Conservation (phyloP, 2,113 vertebrate species). For the Mormyrus lacerda region DNA sequence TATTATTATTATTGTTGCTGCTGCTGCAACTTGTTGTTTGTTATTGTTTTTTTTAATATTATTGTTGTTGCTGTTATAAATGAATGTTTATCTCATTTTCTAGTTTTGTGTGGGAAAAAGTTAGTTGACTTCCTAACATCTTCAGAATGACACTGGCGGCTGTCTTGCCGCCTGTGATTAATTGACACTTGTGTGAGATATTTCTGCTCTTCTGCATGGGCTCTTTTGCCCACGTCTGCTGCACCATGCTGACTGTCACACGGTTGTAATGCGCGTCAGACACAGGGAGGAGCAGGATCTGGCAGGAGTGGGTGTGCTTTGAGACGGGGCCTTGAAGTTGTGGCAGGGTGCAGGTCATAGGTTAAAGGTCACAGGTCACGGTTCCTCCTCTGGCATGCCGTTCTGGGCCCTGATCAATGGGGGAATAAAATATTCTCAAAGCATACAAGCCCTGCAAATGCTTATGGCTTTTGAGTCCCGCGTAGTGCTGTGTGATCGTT, state of each 20-base stretch:
- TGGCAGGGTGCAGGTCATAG: conserved; percentile 7
- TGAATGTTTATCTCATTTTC: not conserved
- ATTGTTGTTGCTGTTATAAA: not conserved
- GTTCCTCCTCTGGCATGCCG: conserved; percentile 7
- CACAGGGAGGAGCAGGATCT: not conserved
- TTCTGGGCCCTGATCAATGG: not conserved
- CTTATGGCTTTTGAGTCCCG: not conserved
- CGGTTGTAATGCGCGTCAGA: not conserved
- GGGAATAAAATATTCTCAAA: conserved; percentile 3
- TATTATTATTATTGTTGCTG: not conserved
- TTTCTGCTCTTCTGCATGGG: not conserved
- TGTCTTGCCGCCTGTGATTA: not conserved
- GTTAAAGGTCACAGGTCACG: not conserved
- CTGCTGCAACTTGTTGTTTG: not conserved
- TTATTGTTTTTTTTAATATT: not conserved
- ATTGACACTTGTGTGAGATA: conserved; percentile 4
- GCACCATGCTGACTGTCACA: not conserved
- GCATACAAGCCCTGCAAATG: not conserved
- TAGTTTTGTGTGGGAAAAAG: not conserved
- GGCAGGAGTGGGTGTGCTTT: not conserved
- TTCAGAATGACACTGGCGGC: not conserved
- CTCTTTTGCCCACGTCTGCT: not conserved
- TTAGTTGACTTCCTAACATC: not conserved
- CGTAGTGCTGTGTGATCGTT: not conserved
- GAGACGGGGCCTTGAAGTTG: not conserved